Evolutionary conservation across 2,113 vertebrate genomes (phyloP), one percentile per base, ranked within the genome.

Genomic region (Solea senegalensis): DNA sequence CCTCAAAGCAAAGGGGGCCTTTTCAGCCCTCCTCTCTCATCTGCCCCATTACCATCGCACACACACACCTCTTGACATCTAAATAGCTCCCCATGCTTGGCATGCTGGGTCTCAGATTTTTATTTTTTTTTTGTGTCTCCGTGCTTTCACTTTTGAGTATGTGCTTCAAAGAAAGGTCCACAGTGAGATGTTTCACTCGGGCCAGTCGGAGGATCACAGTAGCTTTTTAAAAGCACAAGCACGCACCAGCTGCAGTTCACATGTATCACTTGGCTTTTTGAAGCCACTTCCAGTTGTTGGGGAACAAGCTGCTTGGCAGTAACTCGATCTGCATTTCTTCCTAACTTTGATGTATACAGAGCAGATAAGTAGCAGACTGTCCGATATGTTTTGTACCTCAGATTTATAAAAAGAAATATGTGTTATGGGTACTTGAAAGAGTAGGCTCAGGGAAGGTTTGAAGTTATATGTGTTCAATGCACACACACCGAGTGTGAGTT

Each of bases 41-140:
- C 89, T 90, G 82, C 77, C 78, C 85, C 66, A 90, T 90, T 89
- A 92, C 82, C 83, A 84, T 90, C 89, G 90, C 84, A 88, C 89
- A 90, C 84, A 84, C 86, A 88, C 81, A 90, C 85, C 82, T 81
- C 76, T 82, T 89, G 86, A 90, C 88, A 90, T 90, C 88, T 80
- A 90, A 92, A 92, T 90, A 84, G 83, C 81, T 74, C 85, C 75
- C 75, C 80, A 48, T 57, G 52, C 72, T 76, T 78, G 81, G 81
- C 83, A 86, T 78, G 72, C 65, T 64, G 67, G 48, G 65, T 86
- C 78, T 56, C 61, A 43, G 55, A 28, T 51, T 62, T 12, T 26
- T 46, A 43, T 55, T 54, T 54, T 49, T 52, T 28, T 61, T 64
- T 59, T n/a, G 41, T 61, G 21, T 60, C 39, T 61, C 45, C 46